These are phyloP conservation scores for Drosophila tristis DNA, from an alignment of 1,140 invertebrate species.

Conservation along the genomic window DNA sequence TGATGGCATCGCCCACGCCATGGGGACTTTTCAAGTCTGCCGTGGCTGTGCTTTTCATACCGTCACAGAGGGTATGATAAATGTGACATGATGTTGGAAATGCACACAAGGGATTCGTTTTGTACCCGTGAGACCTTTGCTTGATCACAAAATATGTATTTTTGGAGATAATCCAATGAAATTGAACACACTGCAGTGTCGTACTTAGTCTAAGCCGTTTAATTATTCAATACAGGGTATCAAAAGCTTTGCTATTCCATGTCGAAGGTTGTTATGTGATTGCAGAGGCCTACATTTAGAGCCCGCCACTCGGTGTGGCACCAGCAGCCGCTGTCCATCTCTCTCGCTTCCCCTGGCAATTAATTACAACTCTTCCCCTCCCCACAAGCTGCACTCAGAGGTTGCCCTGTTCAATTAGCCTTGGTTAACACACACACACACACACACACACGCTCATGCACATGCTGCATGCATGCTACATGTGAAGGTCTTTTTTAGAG, in stretches of 20 bases:
- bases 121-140: too few relatives aligned
- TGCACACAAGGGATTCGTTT: too few relatives aligned
- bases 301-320: conserved; percentile 14
- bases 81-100: too few relatives aligned
- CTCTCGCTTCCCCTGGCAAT: conserved; percentile 23
- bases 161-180: too few relatives aligned
- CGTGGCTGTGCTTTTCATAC: neutral
- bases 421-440: conserved; percentile 35
- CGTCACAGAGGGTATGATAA: too few relatives aligned
- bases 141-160: too few relatives aligned
- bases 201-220: too few relatives aligned
- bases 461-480: too few relatives aligned
- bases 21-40: conserved; percentile 33
- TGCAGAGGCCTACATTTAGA: conserved; percentile 38
- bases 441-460: conserved; percentile 1
- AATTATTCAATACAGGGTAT: too few relatives aligned
- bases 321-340: conserved; percentile 15
- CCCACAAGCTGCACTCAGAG: conserved; percentile 5
- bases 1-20: conserved; percentile 30
- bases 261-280: conserved; percentile 30
- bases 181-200: too few relatives aligned
- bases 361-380: conserved; percentile 19
- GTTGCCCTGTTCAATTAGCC: conserved; percentile 47
- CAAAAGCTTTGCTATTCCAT: too few relatives aligned
- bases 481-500: too few relatives aligned